Evolutionary conservation across 2,797 vertebrate genomes (phyloP), one percentile per base, ranked within the genome.

Genomic region (Pteropus rufus): DNA sequence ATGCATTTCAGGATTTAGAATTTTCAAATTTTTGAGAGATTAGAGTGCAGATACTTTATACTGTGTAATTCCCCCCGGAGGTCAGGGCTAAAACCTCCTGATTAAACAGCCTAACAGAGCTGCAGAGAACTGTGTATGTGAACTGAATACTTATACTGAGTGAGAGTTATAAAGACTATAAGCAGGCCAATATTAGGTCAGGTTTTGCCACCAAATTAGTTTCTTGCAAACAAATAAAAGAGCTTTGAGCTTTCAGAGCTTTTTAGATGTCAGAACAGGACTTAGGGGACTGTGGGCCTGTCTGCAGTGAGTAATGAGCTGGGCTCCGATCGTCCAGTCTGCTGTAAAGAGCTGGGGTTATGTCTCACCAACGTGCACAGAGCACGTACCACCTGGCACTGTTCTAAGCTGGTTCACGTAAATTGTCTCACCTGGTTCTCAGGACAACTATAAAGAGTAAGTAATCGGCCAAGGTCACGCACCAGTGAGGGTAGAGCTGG

Each of bases 161-260:
- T 16, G 19, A 19, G 49, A 31, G 2, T 18, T 11, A 31, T 1
- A 11, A 60, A 56, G 21, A 34, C 49, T 18, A 6, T 1, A 7
- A 64, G 65, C 7, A 58, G n/a, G 39, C 10, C 46, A 44, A 5
- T 15, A 4, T 46, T 46, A 14, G 70, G 23, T 69, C 24, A 36
- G 39, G 36, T 29, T 77, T 46, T 23, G 24, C 21, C 29, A 65
- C 31, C 70, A 62, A 60, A 34, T 41, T 16, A 15, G 36, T 79
- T 86, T 81, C 39, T 72, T 91, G 15, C 29, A 76, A 52, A 72
- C 29, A 56, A 92, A 64, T 7, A 79, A 23, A 65, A 67, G 81
- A 41, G 5, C 39, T 64, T 46, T 24, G 12, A 12, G 77, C 15
- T 60, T 76, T 26, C 11, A 5, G 69, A 52, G 62, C 9, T 34